A percentile compares a stretch with the other conserved stretches of the same genome.
These are phyloP conservation scores for Trachelus stipa DNA, from an alignment of 2,888 invertebrate species.

Conservation along the genomic window DNA sequence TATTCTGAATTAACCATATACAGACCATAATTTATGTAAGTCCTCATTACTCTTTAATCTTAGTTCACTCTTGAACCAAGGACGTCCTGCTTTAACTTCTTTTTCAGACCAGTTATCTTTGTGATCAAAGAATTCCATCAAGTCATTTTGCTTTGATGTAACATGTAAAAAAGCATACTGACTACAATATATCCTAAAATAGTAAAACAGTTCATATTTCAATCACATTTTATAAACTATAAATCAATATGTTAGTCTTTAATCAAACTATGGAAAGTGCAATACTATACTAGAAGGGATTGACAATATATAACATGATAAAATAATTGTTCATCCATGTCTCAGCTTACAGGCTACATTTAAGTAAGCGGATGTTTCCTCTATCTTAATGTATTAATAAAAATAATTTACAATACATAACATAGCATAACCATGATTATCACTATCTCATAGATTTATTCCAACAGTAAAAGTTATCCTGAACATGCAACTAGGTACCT, in stretches of 20 bases:
- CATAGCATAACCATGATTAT: neutral
- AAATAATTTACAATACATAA: neutral
- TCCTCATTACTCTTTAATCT: slow-evolving; percentile 95
- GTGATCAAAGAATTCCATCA: slow-evolving; percentile 92
- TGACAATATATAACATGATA: neutral
- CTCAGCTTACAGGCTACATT: neutral
- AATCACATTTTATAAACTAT: neutral
- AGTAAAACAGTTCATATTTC: neutral
- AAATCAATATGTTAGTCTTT: neutral
- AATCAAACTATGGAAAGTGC: neutral
- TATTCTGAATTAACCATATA: slow-evolving; percentile 40
- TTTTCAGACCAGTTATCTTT: slow-evolving; percentile 85
- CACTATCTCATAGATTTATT: neutral
- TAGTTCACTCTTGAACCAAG: slow-evolving; percentile 91
- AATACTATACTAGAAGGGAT: neutral
- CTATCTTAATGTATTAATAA: neutral
- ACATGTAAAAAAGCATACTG: slow-evolving; percentile 51
- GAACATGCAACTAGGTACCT: slow-evolving; percentile 18
- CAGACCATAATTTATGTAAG: slow-evolving; percentile 95
- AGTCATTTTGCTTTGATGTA: slow-evolving; percentile 66
- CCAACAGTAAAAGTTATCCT: neutral
- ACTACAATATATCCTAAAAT: slow-evolving; percentile 9
- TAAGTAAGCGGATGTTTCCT: neutral
- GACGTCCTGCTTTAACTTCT: slow-evolving; percentile 83
- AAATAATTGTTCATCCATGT: neutral